Evolutionary conservation across 2,113 vertebrate genomes (phyloP), one percentile per base, ranked within the genome.

Genomic region (Gracilinanus agilis): DNA sequence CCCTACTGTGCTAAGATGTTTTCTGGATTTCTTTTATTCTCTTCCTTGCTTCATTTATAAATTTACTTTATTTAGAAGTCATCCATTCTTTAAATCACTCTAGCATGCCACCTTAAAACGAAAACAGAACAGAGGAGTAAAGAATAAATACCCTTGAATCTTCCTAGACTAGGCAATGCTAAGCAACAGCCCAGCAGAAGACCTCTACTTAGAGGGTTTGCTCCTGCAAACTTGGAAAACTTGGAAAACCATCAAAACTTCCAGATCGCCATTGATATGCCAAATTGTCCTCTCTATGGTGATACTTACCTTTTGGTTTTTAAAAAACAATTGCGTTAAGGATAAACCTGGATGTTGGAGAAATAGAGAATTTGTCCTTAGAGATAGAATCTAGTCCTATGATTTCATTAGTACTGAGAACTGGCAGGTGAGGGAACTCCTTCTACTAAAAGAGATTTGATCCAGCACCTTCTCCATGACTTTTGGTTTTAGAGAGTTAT

Each of bases 91-190:
- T 67, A 94, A 94, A 44, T 92, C 83, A 91, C 56, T 55, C 92
- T 44, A 54, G 29, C 91, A 40, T 58, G 25, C 90, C 97, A 55
- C 29, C 53, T 96, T 94, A 75, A 96, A 92, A 88, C 55, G 92
- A 96, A 54, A 94, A 92, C 16, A 94, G 16, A 94, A 89, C 4
- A 90, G 93, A 91, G 91, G 88, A 53, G 2, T 54, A 88, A 55
- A 93, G 61, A 12, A 23, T 93, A 96, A 94, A n/a, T n/a, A n/a
- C 2, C 25, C 53, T 55, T 19, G 27, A 56, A 95, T 91, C 92
- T 91, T 94, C 92, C 94, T 0, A 0, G 29, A 89, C 1, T 1
- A 93, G 95, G 55, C 88, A 94, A 16, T 49, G 92, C 2, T 2
- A 93, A 96, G 53, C 88, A 94, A 12, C 40, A 92, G 92, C 89